Base-by-base conservation (phyloP, 2,888 invertebrate genomes). In the Eudemis profundana region DNA sequence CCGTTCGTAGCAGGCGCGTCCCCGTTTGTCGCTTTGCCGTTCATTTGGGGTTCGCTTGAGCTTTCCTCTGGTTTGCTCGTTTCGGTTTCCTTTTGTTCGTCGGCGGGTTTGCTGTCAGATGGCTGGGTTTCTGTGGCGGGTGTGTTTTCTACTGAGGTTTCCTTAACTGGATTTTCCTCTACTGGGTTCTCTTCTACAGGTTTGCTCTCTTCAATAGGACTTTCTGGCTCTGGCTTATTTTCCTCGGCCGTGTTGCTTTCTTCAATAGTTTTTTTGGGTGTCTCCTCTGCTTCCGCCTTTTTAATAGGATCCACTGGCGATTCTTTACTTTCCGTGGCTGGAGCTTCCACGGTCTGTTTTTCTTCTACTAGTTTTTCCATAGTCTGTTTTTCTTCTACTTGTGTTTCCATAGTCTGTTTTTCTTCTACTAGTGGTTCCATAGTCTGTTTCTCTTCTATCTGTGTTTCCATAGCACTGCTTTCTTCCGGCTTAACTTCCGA, bases 21-120 rank as follows among this genome's bases (percentile, higher is more conserved):
- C 4, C 90, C 87, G 51, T 90, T 89, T 2, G 83, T 83, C 21
- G 81, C 64, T 70, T 89, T 87, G 1, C 90, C 90, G 64, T 93
- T 92, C 1, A 90, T 71, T 72, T 88, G 83, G 12, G 79, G 70
- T 67, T 86, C 85, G 68, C 77, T 77, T 14, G 71, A n/a, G n/a
- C n/a, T 67, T 40, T 82, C 83, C 10, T 68, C 63, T 12, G 54
- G 44, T 61, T 67, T 67, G 40, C 64, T 68, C 21, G 44, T 56
- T 60, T 57, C 68, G 36, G 36, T 59, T 38, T 68, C 64, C 69
- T 77, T 77, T 7, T 59, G 70, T 17, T 77, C 73, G 53, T 76
- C 77, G 57, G 70, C n/a, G 19, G 47, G 60, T 40, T 61, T 33
- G 33, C 67, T 74, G 63, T 67, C 69, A n/a, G 33, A 29, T 15